Percentiles rank a stretch among this genome's conserved stretches.
Evolutionary conservation across 2,113 vertebrate genomes (phyloP).

Genomic region (Pachyramphus minor): DNA sequence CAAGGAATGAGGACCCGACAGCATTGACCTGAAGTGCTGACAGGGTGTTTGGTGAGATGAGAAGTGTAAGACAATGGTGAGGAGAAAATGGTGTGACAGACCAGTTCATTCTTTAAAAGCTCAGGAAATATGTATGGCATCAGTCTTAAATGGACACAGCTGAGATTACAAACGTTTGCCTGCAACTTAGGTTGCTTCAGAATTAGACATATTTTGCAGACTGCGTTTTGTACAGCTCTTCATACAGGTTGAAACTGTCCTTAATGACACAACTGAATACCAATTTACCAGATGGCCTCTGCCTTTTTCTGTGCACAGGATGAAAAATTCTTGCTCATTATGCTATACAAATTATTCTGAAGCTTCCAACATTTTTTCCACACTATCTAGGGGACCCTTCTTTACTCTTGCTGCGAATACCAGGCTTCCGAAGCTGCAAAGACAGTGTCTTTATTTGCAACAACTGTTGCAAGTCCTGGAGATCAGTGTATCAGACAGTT

Average conservation of each 20-base stretch:
- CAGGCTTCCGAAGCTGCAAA: background rate
- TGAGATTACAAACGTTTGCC: background rate
- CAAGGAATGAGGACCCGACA: fast-evolving
- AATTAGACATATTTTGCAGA: background rate
- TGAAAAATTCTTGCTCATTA: background rate
- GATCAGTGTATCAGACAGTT: background rate
- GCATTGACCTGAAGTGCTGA: background rate
- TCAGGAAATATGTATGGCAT: background rate
- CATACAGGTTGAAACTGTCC: background rate
- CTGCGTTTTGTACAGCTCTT: background rate
- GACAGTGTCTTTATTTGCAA: background rate
- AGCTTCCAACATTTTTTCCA: background rate
- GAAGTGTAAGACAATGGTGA: background rate
- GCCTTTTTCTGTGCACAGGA: background rate
- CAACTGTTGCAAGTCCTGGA: background rate
- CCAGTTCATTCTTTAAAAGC: background rate
- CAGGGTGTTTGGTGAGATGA: background rate
- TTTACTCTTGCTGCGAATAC: background rate
- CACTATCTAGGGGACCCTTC: background rate
- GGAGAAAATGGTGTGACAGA: background rate
- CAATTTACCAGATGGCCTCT: background rate
- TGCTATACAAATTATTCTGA: background rate
- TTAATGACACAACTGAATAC: background rate
- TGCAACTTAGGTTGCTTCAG: background rate
- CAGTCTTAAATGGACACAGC: background rate